Evolutionary conservation across 2,888 invertebrate genomes (phyloP).

Genomic region (Carterocephalus palaemon): DNA sequence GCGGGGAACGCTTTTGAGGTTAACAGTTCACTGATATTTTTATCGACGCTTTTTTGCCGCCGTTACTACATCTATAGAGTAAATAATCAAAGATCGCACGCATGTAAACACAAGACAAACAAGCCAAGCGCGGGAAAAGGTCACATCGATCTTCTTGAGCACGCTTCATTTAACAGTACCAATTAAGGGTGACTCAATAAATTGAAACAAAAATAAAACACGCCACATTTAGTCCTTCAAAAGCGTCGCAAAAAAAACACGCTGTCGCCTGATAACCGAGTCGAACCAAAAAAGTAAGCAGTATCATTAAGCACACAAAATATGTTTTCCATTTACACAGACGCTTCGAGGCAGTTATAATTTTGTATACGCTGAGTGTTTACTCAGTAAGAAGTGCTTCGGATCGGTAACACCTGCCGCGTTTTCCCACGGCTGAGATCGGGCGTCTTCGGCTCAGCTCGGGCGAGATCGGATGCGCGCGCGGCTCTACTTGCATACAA

Average conservation of each 20-base stretch:
- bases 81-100: no score
- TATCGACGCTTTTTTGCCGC: no score
- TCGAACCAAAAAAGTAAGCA: slow-evolving; percentile 72
- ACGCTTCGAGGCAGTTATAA: slow-evolving; percentile 76
- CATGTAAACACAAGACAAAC: slow-evolving; percentile 26
- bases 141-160: slow-evolving; percentile 49
- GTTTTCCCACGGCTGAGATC: slow-evolving; percentile 73
- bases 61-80: no score
- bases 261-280: slow-evolving; percentile 62
- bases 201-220: slow-evolving; percentile 60
- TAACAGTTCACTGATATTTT: no score
- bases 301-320: slow-evolving; percentile 79
- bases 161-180: slow-evolving; percentile 55
- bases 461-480: slow-evolving; percentile 39
- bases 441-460: slow-evolving; percentile 55
- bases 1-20: no score
- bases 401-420: slow-evolving; percentile 76
- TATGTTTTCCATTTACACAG: slow-evolving; percentile 78
- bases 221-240: slow-evolving; percentile 44
- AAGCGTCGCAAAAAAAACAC: slow-evolving; percentile 69
- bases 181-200: slow-evolving; percentile 67
- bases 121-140: slow-evolving; percentile 43
- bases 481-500: slow-evolving; percentile 48
- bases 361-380: slow-evolving; percentile 77
- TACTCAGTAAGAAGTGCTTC: slow-evolving; percentile 77